Evolutionary conservation across 2,888 invertebrate species (phyloP), one percentile per base, ranked within the genome.

Genomic region (Altica lythri): DNA sequence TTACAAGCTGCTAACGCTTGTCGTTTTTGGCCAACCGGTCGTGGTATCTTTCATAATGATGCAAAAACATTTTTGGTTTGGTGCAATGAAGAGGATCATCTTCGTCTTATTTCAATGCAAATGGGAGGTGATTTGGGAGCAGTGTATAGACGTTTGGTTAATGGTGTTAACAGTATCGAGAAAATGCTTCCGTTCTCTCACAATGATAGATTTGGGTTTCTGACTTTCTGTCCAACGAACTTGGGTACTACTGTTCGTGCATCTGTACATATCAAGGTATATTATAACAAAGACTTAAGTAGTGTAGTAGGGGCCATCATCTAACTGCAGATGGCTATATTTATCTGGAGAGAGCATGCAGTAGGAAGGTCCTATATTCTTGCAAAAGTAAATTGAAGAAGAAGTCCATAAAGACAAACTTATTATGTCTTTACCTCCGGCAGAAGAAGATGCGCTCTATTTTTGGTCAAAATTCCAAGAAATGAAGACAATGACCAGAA

Each of bases 61-160:
- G 86, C 85, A 79, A 95, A 95, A 82, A 93, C 93, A 65, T 97
- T 97, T 87, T 81, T 93, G 76, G 89, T 96, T 63, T 97, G 96
- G 95, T 88, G 90, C 80, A 95, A 95, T 75, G 96, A 97, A 78
- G 96, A 96, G 79, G 96, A 97, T 82, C 96, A 97, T 78, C 84
- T 96, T 72, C 88, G 96, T 65, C 89, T 97, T 71, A 97, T 97
- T 80, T 95, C 95, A 71, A 96, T 97, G 96, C 93, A 96, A 79
- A 87, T 86, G 84, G 95, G 94, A 61, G 94, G 94, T 69, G 90
- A 95, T 80, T 83, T 95, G 72, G 88, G 88, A 71, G 64, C 90
- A 82, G 89, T 95, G 19, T 81, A 79, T 65, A 72, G 74, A 35
- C 72, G 82, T 48, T 70, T 83, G 47, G 75, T 78, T 19, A 66